Percentiles rank a stretch among this genome's conserved stretches.
Evolutionary conservation across 2,797 vertebrate genomes (phyloP).

Genomic region (Lagorchestes hirsutus): DNA sequence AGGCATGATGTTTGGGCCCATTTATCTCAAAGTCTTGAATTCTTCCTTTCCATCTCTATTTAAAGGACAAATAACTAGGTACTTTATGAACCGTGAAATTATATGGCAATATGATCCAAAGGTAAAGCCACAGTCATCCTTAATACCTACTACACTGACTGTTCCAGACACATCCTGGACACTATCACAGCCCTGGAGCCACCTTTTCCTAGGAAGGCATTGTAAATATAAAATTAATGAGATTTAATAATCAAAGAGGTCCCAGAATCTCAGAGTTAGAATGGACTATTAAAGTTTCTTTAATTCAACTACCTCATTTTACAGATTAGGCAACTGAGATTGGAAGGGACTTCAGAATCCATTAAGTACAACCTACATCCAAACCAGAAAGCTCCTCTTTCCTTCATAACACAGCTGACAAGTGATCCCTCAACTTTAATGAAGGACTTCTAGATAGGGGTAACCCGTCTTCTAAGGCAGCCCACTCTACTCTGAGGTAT

Average conservation of each 20-base stretch:
- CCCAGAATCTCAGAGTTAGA: neutral
- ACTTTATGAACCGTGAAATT: neutral
- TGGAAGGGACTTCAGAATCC: neutral
- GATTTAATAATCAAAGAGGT: constrained; percentile 35
- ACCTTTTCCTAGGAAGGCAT: neutral
- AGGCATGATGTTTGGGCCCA: neutral
- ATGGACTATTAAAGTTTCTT: neutral
- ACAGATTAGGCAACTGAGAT: neutral
- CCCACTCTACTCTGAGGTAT: neutral
- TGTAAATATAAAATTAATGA: constrained; percentile 3
- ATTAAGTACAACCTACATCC: neutral
- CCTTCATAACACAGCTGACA: neutral
- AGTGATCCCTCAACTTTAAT: neutral
- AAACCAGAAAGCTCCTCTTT: neutral
- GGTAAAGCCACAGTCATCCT: constrained; percentile 11
- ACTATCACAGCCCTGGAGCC: neutral
- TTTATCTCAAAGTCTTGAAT: neutral
- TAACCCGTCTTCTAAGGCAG: neutral
- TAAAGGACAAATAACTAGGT: constrained; percentile 27
- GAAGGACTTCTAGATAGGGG: neutral
- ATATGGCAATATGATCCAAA: neutral
- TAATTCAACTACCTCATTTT: neutral
- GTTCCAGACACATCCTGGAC: too few species aligned
- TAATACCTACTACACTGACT: neutral
- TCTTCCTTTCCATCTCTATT: constrained; percentile 11